Conservation (phyloP, 2,888 invertebrate genomes). For the Plagodis dolabraria region DNA sequence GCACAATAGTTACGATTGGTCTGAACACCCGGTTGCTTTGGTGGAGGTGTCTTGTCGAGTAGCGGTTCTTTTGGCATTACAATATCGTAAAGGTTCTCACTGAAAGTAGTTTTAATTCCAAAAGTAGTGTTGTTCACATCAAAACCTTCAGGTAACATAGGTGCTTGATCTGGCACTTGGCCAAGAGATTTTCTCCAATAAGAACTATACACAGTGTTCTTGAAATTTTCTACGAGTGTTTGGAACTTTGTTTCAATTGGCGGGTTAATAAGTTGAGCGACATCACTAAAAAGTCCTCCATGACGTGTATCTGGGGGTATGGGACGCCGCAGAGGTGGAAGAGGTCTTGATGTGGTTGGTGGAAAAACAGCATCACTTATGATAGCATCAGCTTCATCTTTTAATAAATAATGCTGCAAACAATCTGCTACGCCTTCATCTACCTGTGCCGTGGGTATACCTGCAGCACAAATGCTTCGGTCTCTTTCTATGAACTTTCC, state of each 20-base stretch:
- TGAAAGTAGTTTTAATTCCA: slow-evolving; percentile 58
- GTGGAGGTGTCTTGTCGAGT: slow-evolving; percentile 58
- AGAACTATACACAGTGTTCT: slow-evolving; percentile 64
- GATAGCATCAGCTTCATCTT: slow-evolving; percentile 70
- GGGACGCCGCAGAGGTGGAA: slow-evolving; percentile 61
- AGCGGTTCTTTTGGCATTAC: slow-evolving; percentile 66
- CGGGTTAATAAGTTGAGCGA: slow-evolving; percentile 59
- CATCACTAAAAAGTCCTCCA: slow-evolving; percentile 55
- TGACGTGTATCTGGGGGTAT: slow-evolving; percentile 57
- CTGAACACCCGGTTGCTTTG: slow-evolving; percentile 57
- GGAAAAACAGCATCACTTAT: slow-evolving; percentile 66
- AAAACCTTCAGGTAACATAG: slow-evolving; percentile 71
- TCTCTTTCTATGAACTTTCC: slow-evolving; percentile 70
- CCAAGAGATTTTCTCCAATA: slow-evolving; percentile 71
- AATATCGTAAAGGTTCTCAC: slow-evolving; percentile 66
- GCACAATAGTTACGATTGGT: slow-evolving; percentile 60
- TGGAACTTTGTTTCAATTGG: slow-evolving; percentile 66
- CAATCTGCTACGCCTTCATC: slow-evolving; percentile 53
- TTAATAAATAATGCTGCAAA: slow-evolving; percentile 64
- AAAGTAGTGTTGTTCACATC: slow-evolving; percentile 60
- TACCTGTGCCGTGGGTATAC: slow-evolving; percentile 64
- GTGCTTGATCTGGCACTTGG: slow-evolving; percentile 56
- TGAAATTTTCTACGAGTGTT: slow-evolving; percentile 64
- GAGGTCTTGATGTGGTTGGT: slow-evolving; percentile 51
- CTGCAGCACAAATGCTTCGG: slow-evolving; percentile 69